Evolutionary conservation across 2,797 vertebrate species (phyloP).

Genomic region (Austrolebias charrua): DNA sequence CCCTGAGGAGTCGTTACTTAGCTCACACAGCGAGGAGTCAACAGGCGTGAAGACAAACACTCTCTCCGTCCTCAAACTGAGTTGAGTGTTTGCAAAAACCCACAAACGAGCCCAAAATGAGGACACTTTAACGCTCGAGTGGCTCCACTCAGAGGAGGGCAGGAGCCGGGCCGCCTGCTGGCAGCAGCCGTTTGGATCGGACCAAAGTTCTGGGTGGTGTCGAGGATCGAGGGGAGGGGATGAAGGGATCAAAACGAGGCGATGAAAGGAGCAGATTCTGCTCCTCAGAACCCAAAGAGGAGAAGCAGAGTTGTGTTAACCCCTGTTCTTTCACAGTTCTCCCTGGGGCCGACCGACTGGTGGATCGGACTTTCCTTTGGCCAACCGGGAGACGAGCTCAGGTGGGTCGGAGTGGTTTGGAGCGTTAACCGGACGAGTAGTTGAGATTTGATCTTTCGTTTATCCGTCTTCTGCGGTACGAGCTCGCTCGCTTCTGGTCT

Average conservation of each 20-base stretch:
- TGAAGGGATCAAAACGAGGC: constrained; percentile 23
- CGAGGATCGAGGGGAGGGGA: constrained; percentile 29
- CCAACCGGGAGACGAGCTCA: constrained; percentile 72
- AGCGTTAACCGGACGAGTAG: no score
- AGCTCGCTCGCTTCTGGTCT: no score
- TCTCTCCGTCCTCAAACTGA: constrained; percentile 28
- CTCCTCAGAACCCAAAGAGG: constrained; percentile 19
- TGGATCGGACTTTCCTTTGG: constrained; percentile 88
- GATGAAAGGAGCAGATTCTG: constrained; percentile 22
- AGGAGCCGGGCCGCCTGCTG: constrained; percentile 23
- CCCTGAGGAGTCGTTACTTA: constrained; percentile 14
- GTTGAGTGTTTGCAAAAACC: constrained; percentile 52
- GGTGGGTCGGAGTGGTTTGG: constrained; percentile 53
- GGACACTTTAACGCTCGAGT: constrained; percentile 41
- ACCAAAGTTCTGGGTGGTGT: constrained; percentile 23
- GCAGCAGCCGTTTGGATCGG: constrained; percentile 2
- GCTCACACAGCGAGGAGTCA: constrained; percentile 25
- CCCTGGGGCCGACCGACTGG: constrained; percentile 79
- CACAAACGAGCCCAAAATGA: constrained; percentile 29
- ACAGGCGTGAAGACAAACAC: constrained; percentile 40
- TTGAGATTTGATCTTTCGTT: no score
- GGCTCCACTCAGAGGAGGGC: constrained; percentile 18
- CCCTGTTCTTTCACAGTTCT: constrained; percentile 45
- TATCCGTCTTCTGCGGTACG: no score
- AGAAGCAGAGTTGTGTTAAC: constrained; percentile 18